Base-by-base conservation (phyloP, 2,113 vertebrate species). In the Heterocephalus glaber region DNA sequence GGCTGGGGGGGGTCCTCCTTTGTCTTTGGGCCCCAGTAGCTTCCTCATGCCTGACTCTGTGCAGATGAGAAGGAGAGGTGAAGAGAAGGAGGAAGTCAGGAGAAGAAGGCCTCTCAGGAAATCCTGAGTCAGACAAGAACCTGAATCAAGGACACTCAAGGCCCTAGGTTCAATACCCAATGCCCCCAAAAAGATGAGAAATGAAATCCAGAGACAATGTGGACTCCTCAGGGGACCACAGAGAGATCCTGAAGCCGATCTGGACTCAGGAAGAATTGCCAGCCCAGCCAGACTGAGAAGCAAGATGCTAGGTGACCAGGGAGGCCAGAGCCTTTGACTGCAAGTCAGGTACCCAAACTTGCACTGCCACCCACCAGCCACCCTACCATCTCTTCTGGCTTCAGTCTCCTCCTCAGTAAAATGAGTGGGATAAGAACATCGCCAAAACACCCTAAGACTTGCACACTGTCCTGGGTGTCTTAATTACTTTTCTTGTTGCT, bases 171-270 rank as follows among this genome's bases (percentile, higher is more conserved):
- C 76, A 52, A 79, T 66, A 63, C 72, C 17, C 38, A 58, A 30
- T n/a, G 65, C 22, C 30, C 35, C 72, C 8, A 52, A 33, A 38
- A 70, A 89, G 92, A 28, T 19, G 19, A 33, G 65, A 68, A 54
- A 52, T 38, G n/a, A 54, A 77, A 58, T 33, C 0, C 0, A 63
- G 56, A 16, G 14, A n/a, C 10, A 7, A 26, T 7, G 12, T 38
- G 33, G 1, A 66, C 35, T 30, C 49, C 16, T 74, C 5, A 5
- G 28, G 13, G 33, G 41, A 16, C 9, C 49, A 61, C 60, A 60
- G 72, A 88, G 35, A 56, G 44, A 52, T 33, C n/a, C 49, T 41
- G 24, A 63, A n/a, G 7, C 28, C 3, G 7, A 10, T 60, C n/a
- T 54, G 28, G 49, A 3, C 49, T 56, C 22, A 1, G 24, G 14